Conservation (phyloP, 1,140 invertebrate genomes). For the Leptopilina clavipes region DNA sequence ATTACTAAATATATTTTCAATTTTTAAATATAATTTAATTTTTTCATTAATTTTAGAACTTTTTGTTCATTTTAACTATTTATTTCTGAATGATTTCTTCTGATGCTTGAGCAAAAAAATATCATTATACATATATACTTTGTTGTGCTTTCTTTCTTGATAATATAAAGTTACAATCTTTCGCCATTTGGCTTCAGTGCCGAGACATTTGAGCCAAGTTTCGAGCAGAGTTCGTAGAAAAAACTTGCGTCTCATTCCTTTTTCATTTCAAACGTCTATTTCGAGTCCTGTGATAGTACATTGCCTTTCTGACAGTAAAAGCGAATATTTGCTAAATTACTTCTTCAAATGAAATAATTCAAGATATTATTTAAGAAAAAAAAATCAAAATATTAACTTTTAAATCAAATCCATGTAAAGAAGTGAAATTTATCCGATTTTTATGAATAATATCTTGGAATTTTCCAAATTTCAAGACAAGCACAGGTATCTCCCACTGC, state of each 20-base stretch:
- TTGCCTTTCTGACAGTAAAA: neutral
- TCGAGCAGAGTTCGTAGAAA: neutral
- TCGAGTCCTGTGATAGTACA: constrained; percentile 1
- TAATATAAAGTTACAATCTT: neutral
- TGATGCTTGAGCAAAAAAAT: no score
- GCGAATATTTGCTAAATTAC: neutral
- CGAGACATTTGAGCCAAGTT: neutral
- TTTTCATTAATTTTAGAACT: no score
- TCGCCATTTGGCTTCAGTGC: neutral
- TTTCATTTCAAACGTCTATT: constrained; percentile 31
- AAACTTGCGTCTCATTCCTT: constrained; percentile 30
- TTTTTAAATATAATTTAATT: no score
- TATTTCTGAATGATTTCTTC: no score
- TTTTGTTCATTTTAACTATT: no score
- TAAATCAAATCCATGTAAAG: neutral
- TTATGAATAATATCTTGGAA: constrained; percentile 56
- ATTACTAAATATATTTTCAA: no score
- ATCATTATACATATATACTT: neutral
- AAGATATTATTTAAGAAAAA: no score
- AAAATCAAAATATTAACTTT: neutral
- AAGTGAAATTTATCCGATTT: no score
- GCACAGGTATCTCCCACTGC: constrained; percentile 65
- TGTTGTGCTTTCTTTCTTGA: neutral
- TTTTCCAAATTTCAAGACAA: constrained; percentile 70
- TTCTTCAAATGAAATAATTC: neutral